Base-by-base conservation (phyloP, 2,113 vertebrate species). In the Cephalopholis sonnerati region DNA sequence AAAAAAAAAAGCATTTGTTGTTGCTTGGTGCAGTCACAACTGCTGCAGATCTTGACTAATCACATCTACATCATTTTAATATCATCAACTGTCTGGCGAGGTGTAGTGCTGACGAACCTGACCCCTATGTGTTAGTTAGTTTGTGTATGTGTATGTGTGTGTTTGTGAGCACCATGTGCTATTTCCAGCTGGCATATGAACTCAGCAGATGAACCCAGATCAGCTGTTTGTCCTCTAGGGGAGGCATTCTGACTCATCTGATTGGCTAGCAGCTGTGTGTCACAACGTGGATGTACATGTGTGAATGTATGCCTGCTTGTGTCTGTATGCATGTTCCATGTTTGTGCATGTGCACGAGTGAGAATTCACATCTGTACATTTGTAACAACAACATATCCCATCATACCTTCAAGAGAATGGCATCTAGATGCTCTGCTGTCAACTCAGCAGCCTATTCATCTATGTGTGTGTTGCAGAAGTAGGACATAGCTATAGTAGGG, bases 201-300 rank as follows among this genome's bases (percentile, higher is more conserved):
- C 84, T 87, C 67, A 29, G 86, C 82, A 89, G 74, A 92, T 89
- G 91, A 93, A 93, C 85, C 80, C 83, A 66, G 88, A 92, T 93
- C 91, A 91, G 88, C 89, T 90, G 79, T 89, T 85, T 86, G 84
- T 91, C 82, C 89, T 88, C 64, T 18, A 36, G 82, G 73, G 86
- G 53, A 67, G n/a, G 68, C 27, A 3, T 69, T 87, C 22, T 89
- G 85, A 91, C 61, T 89, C 71, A 88, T 86, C 22, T 70, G 83
- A 92, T 88, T 89, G 83, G 80, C 85, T 71, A 48, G 79, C 83
- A 89, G 84, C 87, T 91, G 84, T 71, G 86, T 85, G 82, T 77
- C 82, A 80, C 80, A 48, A 50, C 53, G 10, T 66, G 65, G 57
- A 29, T 79, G 32, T 58, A 50, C 77, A 62, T 74, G 57, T 68